These are phyloP conservation scores for Zhuqinia jingwanae DNA, from an alignment of 2,888 invertebrate species.

Conservation along the genomic window DNA sequence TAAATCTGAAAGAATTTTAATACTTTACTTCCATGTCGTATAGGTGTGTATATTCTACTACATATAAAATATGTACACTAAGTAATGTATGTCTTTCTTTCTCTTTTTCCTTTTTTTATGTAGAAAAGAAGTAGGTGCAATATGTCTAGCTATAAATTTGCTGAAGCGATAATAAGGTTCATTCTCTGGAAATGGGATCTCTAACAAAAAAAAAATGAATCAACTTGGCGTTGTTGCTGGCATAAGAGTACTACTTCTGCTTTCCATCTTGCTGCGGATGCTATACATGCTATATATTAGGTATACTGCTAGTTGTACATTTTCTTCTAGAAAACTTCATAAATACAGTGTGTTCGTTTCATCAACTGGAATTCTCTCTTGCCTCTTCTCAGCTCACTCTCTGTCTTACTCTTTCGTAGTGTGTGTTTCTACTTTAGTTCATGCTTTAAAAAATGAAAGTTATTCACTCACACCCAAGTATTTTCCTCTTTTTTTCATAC, in stretches of 20 bases:
- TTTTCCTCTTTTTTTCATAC: slow-evolving; percentile 1
- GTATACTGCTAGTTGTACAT: background rate
- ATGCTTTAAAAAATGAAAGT: slow-evolving; percentile 48
- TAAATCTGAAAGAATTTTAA: slow-evolving; percentile 53
- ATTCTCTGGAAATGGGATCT: slow-evolving; percentile 27
- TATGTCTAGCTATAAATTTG: slow-evolving; percentile 41
- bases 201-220: slow-evolving; percentile 42
- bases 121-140: slow-evolving; percentile 4
- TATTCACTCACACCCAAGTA: slow-evolving; percentile 27
- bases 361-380: too few relatives aligned
- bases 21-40: background rate
- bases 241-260: too few relatives aligned
- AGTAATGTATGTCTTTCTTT: too few relatives aligned
- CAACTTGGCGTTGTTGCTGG: slow-evolving; percentile 1
- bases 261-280: too few relatives aligned
- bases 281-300: background rate
- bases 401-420: background rate
- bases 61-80: background rate
- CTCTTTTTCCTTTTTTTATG: too few relatives aligned
- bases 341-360: too few relatives aligned
- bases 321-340: too few relatives aligned
- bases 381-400: too few relatives aligned
- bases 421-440: background rate
- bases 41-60: background rate
- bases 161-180: slow-evolving; percentile 38